Percentiles rank a stretch among this genome's conserved stretches.
These are phyloP conservation scores for Asbolus verrucosus DNA, from an alignment of 1,140 invertebrate species.

Conservation along the genomic window DNA sequence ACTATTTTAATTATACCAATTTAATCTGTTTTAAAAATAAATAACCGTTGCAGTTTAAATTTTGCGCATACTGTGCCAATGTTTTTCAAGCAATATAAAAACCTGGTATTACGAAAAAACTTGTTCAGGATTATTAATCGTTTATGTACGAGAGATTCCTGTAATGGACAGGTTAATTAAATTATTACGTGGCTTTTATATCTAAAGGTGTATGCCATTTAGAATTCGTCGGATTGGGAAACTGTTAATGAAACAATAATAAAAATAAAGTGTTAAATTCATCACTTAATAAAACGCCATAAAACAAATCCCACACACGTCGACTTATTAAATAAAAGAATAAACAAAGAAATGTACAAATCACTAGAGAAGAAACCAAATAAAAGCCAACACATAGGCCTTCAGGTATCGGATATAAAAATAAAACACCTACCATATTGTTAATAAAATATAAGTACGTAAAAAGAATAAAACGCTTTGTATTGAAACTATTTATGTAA, in stretches of 20 bases:
- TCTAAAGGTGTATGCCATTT: constrained; percentile 19
- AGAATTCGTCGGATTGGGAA: constrained; percentile 22
- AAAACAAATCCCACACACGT: constrained; percentile 43
- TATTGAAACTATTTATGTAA: constrained; percentile 47
- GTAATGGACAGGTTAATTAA: constrained; percentile 24
- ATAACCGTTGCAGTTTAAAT: no score
- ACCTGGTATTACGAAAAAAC: no score
- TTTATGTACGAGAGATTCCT: neutral
- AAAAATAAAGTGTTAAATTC: constrained; percentile 45
- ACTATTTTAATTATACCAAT: no score
- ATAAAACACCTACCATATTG: constrained; percentile 51
- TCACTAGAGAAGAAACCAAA: constrained; percentile 45
- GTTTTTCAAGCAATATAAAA: no score
- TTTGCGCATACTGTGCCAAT: no score
- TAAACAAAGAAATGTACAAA: constrained; percentile 48
- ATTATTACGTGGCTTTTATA: constrained; percentile 14
- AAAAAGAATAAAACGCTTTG: constrained; percentile 55
- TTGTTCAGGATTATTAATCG: constrained; percentile 7
- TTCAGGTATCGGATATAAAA: constrained; percentile 47
- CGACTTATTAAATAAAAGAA: constrained; percentile 45
- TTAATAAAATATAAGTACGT: constrained; percentile 54
- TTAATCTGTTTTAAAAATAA: no score
- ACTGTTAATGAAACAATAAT: constrained; percentile 43
- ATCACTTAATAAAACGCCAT: constrained; percentile 43
- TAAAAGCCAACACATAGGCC: constrained; percentile 41